Percentiles rank a stretch among this genome's conserved stretches.
These are phyloP conservation scores for Leptinotarsa peninsularis DNA, from an alignment of 2,888 invertebrate species.

Conservation along the genomic window DNA sequence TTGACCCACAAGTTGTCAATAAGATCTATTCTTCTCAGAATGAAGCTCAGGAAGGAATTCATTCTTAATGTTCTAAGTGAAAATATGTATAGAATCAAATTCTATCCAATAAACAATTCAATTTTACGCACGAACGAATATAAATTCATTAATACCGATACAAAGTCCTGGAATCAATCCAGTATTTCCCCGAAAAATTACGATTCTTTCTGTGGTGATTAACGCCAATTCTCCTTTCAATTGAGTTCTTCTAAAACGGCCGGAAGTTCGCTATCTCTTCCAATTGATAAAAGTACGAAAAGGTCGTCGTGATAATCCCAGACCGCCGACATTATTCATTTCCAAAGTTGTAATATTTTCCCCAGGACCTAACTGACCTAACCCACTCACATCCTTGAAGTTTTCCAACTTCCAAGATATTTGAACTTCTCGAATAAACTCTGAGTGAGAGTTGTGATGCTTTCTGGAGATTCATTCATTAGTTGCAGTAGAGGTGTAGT, in stretches of 20 bases:
- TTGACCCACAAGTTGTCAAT: too few species aligned
- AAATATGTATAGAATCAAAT: too few species aligned
- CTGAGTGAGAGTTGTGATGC: conserved; percentile 23
- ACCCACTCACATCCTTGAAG: conserved; percentile 54
- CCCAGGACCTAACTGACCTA: conserved; percentile 54
- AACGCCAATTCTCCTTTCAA: conserved; percentile 4
- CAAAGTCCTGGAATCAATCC: background rate
- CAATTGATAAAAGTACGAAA: conserved; percentile 22
- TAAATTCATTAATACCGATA: background rate
- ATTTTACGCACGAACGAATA: background rate
- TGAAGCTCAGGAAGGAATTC: too few species aligned
- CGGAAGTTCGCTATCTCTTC: background rate
- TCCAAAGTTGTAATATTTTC: conserved; percentile 48
- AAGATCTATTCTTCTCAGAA: too few species aligned
- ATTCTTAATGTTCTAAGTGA: too few species aligned
- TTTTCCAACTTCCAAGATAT: conserved; percentile 52
- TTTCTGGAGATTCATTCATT: conserved; percentile 20
- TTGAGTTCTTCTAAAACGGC: background rate
- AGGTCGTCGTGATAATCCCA: conserved; percentile 41
- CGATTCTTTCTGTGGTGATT: background rate
- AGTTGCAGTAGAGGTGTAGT: background rate
- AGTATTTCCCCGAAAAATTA: background rate
- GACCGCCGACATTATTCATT: conserved; percentile 46
- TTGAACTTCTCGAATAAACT: conserved; percentile 50
- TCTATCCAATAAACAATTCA: too few species aligned